Percentiles rank a stretch among this genome's conserved stretches.
These are phyloP conservation scores for Spondyliosoma cantharus DNA, from an alignment of 2,797 vertebrate genomes.

Conservation along the genomic window DNA sequence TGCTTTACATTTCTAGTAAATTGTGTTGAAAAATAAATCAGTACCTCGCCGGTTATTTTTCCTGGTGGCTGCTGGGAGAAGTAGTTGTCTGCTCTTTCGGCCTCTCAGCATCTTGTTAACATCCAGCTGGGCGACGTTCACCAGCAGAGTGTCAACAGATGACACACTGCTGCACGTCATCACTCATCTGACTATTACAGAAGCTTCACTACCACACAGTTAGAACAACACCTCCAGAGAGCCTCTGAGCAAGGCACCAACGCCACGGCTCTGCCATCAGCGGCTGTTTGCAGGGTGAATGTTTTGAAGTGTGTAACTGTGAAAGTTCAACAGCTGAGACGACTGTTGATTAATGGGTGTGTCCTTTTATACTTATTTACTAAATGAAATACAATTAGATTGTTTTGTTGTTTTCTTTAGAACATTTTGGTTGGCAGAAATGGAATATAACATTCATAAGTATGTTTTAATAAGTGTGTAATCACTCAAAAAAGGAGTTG, in stretches of 20 bases:
- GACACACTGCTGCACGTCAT: constrained; percentile 20
- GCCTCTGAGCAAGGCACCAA: constrained; percentile 12
- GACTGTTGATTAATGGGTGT: not conserved
- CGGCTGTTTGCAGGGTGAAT: not conserved
- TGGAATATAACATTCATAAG: too few species aligned
- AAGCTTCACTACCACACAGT: not conserved
- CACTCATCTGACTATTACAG: not conserved
- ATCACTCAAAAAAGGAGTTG: too few species aligned
- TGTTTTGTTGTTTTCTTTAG: not conserved
- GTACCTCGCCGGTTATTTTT: not conserved
- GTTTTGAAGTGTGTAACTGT: not conserved
- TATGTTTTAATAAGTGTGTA: too few species aligned
- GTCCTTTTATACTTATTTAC: not conserved
- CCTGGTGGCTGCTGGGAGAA: constrained; percentile 19
- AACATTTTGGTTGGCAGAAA: too few species aligned
- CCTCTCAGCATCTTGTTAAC: constrained; percentile 66
- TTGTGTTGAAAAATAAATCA: too few species aligned
- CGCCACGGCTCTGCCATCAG: not conserved
- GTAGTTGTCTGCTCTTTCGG: not conserved
- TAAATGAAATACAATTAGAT: not conserved
- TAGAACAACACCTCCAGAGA: not conserved
- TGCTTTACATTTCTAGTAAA: too few species aligned
- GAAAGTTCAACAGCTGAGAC: not conserved
- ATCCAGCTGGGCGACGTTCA: constrained; percentile 65
- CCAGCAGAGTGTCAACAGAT: constrained; percentile 37